A percentile compares a stretch with the other conserved stretches of the same genome.
Evolutionary conservation across 30 jellyfish, hydroid and myxozoan species (phyloP).

Genomic region (Catostylus mosaicus): DNA sequence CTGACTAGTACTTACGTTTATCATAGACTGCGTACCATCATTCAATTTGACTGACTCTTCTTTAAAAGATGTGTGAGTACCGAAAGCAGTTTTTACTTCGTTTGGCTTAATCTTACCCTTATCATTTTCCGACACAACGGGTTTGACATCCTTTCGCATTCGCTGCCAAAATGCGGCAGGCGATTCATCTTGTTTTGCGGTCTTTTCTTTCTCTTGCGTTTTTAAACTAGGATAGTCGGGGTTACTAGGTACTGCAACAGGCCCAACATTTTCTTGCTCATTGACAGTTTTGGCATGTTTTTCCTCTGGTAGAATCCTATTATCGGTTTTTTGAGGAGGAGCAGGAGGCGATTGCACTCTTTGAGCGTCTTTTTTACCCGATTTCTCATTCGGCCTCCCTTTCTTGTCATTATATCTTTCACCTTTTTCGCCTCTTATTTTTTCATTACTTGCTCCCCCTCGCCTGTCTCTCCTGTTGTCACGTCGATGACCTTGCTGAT

Average conservation of each 20-base stretch:
- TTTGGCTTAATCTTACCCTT: too few relatives aligned
- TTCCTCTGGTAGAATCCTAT: background rate
- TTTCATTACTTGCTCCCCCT: slow-evolving; percentile 1
- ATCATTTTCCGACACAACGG: background rate
- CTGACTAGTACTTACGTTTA: background rate
- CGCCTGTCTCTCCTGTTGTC: slow-evolving; percentile 48
- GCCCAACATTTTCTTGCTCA: slow-evolving; percentile 11
- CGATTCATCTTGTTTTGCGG: slow-evolving; percentile 74
- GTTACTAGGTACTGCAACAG: background rate
- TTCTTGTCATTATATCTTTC: slow-evolving; percentile 33
- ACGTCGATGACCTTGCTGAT: slow-evolving; percentile 20
- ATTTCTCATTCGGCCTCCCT: slow-evolving; percentile 30
- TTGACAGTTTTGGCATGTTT: background rate
- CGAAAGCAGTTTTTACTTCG: too few relatives aligned
- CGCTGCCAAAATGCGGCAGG: slow-evolving; percentile 89
- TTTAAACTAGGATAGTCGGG: slow-evolving; percentile 14
- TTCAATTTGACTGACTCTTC: too few relatives aligned
- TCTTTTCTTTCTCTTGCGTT: slow-evolving; percentile 52
- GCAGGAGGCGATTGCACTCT: slow-evolving; percentile 11
- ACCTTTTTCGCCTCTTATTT: slow-evolving; percentile 16
- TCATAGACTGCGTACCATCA: too few relatives aligned
- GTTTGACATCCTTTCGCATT: slow-evolving; percentile 50
- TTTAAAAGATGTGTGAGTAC: too few relatives aligned
- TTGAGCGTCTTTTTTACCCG: slow-evolving; percentile 32
- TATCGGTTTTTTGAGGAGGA: slow-evolving; percentile 12